Conservation (phyloP, 2,113 vertebrate genomes). For the Aegotheles bennettii region DNA sequence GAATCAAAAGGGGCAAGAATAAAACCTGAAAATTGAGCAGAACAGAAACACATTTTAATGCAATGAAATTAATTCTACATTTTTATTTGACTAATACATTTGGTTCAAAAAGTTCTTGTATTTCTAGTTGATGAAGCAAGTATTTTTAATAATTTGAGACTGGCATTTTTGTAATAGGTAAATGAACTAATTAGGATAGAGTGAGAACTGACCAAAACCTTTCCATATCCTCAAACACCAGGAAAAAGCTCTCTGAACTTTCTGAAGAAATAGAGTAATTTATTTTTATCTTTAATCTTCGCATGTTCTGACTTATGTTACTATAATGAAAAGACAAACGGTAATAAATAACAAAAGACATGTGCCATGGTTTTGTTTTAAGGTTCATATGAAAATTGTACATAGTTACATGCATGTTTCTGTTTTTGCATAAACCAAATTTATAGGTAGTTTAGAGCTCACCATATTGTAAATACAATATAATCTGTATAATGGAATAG, state of each 20-base stretch:
- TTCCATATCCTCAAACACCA: background rate
- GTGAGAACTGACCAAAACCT: background rate
- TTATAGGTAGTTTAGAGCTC: background rate
- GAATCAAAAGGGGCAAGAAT: background rate
- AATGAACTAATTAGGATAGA: background rate
- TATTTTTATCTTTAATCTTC: background rate
- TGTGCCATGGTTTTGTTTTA: background rate
- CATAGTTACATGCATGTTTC: too few relatives aligned
- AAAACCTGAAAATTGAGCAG: background rate
- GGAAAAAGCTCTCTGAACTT: background rate
- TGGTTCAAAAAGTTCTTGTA: background rate
- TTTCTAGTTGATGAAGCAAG: background rate
- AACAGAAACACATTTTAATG: background rate
- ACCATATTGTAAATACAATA: background rate
- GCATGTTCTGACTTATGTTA: background rate
- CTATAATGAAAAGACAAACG: background rate
- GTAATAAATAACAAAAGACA: background rate
- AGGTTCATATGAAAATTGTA: background rate
- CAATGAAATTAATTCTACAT: background rate
- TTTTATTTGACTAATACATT: background rate
- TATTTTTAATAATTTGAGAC: background rate
- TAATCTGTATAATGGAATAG: background rate
- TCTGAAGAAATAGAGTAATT: background rate
- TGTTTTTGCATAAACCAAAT: background rate
- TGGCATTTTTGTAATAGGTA: background rate